Evolutionary conservation across 2,113 vertebrate genomes (phyloP).

Genomic region (Eretmochelys imbricata): DNA sequence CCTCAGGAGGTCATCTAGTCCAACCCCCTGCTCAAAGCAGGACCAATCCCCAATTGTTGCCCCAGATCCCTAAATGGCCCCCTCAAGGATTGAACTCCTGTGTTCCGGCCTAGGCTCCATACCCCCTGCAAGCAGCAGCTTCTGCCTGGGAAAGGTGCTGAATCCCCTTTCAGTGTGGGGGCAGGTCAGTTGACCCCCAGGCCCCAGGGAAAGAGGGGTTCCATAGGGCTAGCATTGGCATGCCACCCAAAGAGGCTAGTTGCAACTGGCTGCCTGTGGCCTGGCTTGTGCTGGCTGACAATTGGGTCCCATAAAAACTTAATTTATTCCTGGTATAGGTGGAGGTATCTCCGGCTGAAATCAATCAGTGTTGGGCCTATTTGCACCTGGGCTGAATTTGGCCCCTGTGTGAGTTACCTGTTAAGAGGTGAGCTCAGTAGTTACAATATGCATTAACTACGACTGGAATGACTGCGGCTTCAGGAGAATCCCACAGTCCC

Average conservation of each 20-base stretch:
- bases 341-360: neutral
- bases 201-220: rapidly evolving
- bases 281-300: neutral
- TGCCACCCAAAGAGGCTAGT: neutral
- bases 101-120: rapidly evolving
- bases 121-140: neutral
- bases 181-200: neutral
- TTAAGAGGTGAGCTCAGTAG: neutral
- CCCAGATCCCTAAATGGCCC: no score
- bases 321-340: neutral
- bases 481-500: neutral
- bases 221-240: neutral
- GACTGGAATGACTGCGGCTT: no score
- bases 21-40: no score
- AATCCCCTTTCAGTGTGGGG: neutral
- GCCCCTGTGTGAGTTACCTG: neutral
- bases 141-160: neutral
- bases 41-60: no score
- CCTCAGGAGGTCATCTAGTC: no score
- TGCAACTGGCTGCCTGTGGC: neutral
- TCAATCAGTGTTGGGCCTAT: neutral
- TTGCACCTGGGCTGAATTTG: neutral
- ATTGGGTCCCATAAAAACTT: neutral
- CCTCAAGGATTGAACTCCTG: no score
- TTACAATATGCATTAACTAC: neutral